Base-by-base conservation (phyloP, 1,140 invertebrate genomes). In the Mylabris phalerata region DNA sequence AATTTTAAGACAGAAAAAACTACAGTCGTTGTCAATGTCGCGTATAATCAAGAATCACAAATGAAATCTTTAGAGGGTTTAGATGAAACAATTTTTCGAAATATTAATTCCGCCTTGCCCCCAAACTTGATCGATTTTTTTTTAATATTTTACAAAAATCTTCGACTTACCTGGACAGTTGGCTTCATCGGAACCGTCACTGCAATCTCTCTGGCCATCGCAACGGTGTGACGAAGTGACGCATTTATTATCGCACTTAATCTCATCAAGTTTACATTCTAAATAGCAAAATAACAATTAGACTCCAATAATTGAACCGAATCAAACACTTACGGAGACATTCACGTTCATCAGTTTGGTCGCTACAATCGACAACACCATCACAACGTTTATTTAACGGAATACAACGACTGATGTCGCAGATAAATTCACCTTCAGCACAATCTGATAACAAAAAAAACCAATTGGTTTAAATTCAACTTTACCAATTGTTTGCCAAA, bases 151-250 rank as follows among this genome's bases (percentile, higher is more conserved):
- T 32, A 32, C 4, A 32, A 7, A 32, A 5, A 32, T 32, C 32
- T 32, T 5, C 32, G 32, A 59, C 57, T 55, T 66, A 69, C 67
- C 65, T 65, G 66, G 13, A 71, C 87, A 89, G 75, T 84, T 79
- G 57, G 75, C 73, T 68, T 89, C 87, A 72, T 89, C 87, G 9
- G 85, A 84, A 63, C 79, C 77, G 71, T 86, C 84, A 24, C 77
- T 75, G 19, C 86, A 88, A 71, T 89, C 84, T 48, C 77, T 74
- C 9, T 76, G 74, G 54, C 84, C 84, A 69, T 88, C 79, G 67
- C 86, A 88, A 38, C 80, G 77, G 52, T 81, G 77, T 41, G 70
- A 76, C 48, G 76, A 73, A 27, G 79, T 75, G 63, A 88, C 84
- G 66, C 87, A 89, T 32, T 76, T 71, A 46, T 68, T 61, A 55